A percentile compares a stretch with the other conserved stretches of the same genome.
phyloP scores from a whole-genome alignment of 2,797 vertebrate species.

The Acrossocheilus wenchowensis region DNA sequence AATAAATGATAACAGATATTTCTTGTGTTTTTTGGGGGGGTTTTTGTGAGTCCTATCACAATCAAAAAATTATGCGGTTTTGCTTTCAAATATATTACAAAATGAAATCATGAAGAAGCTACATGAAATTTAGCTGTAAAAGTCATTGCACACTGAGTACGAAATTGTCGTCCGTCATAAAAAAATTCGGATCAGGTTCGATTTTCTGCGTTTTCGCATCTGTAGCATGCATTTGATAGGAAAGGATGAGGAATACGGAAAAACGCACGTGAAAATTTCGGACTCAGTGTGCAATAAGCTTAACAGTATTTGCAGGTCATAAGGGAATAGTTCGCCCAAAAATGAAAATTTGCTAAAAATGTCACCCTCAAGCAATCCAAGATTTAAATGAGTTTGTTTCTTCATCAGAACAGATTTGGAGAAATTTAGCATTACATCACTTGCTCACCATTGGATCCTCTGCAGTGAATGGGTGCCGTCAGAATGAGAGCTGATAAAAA shows the following conservation, averaged over 20 bases:
- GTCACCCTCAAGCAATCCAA: background rate
- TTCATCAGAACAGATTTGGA: background rate
- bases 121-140: background rate
- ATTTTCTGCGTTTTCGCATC: too few species aligned
- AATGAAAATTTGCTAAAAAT: background rate
- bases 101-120: background rate
- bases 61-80: background rate
- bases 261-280: too few species aligned
- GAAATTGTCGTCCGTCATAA: too few species aligned
- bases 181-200: too few species aligned
- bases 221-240: too few species aligned
- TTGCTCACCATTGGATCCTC: background rate
- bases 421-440: background rate
- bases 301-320: background rate
- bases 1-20: conserved; percentile 58
- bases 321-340: background rate
- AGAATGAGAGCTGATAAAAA: background rate
- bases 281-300: too few species aligned
- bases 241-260: too few species aligned
- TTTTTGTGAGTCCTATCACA: conserved; percentile 19
- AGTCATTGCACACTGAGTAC: too few species aligned
- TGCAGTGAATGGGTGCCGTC: background rate
- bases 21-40: conserved; percentile 29
- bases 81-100: background rate
- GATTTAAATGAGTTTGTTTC: background rate